phyloP scores from a whole-genome alignment of 1,140 invertebrate species.

The Microplitis mediator region DNA sequence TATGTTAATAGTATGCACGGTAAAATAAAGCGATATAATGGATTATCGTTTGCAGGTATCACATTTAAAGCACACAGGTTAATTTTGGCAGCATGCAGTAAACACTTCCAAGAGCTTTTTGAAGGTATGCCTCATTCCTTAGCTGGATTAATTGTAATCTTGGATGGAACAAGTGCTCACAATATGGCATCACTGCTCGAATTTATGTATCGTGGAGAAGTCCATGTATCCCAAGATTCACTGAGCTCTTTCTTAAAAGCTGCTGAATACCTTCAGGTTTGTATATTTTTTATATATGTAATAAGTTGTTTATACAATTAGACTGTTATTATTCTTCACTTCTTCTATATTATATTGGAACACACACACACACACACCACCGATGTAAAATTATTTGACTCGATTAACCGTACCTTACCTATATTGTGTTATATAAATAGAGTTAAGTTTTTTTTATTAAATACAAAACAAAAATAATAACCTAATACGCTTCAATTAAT shows the following conservation, averaged over 20 bases:
- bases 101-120: conserved; percentile 91
- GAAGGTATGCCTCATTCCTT: conserved; percentile 83
- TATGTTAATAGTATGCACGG: too few species aligned
- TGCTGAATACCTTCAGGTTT: conserved; percentile 84
- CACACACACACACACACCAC: too few species aligned
- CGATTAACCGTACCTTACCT: too few species aligned
- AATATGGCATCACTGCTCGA: conserved; percentile 89
- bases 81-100: conserved; percentile 90
- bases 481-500: too few species aligned
- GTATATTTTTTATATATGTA: conserved; percentile 27
- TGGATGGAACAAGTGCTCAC: conserved; percentile 84
- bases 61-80: conserved; percentile 90
- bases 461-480: too few species aligned
- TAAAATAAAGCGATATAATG: too few species aligned
- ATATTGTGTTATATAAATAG: too few species aligned
- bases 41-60: conserved; percentile 68
- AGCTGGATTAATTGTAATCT: conserved; percentile 81
- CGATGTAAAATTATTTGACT: too few species aligned
- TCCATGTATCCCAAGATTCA: conserved; percentile 87
- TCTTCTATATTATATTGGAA: too few species aligned
- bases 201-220: conserved; percentile 93
- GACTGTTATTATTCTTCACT: too few species aligned
- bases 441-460: too few species aligned
- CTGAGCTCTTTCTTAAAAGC: conserved; percentile 88
- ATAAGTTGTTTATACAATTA: background rate